Conservation (phyloP, 2,797 vertebrate species). For the Sylvilagus floridanus region DNA sequence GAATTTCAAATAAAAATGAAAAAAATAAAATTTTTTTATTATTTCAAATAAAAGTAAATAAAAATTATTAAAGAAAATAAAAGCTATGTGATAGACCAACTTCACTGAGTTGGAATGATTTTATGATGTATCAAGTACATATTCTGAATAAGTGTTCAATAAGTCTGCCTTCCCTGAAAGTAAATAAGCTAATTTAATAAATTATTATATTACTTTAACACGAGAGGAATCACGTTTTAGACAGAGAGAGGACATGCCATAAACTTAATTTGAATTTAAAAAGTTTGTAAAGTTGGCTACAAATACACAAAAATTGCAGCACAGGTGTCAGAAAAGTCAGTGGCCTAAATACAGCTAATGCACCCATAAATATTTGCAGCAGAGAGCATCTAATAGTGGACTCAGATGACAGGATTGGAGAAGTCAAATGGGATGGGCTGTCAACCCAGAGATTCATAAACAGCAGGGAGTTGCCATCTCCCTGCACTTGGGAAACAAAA, state of each 20-base stretch:
- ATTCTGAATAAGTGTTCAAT: neutral
- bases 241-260: neutral
- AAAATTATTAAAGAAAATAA: too few species aligned
- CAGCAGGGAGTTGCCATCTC: neutral
- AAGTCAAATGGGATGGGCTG: neutral
- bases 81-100: neutral
- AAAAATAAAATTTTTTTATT: too few species aligned
- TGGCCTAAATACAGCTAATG: neutral
- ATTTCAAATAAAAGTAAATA: too few species aligned
- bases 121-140: constrained; percentile 11
- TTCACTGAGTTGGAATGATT: constrained; percentile 14
- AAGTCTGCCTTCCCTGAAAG: constrained; percentile 17
- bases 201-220: constrained; percentile 5
- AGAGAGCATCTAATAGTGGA: neutral
- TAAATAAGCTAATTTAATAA: neutral
- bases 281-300: neutral
- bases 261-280: neutral
- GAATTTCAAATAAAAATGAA: too few species aligned
- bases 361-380: constrained; percentile 28
- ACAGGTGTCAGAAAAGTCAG: neutral
- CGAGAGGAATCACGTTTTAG: neutral
- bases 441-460: neutral
- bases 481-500: neutral
- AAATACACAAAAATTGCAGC: neutral
- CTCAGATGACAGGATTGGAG: neutral